Base-by-base conservation (phyloP, 2,113 vertebrate genomes). In the Lates calcarifer region DNA sequence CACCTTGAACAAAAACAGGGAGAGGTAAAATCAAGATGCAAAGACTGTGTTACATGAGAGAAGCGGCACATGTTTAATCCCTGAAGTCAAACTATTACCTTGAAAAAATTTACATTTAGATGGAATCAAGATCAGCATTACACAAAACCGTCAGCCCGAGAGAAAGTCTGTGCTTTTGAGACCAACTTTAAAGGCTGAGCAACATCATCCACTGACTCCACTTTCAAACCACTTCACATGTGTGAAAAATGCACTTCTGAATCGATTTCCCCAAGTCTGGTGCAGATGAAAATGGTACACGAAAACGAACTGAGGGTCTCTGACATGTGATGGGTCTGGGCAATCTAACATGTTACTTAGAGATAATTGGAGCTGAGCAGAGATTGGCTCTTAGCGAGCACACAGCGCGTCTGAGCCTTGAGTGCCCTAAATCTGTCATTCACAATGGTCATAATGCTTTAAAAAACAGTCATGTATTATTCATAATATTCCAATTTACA, bases 381-480 rank as follows among this genome's bases (percentile, higher is more conserved):
- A 66, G 64, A 77, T 70, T 72, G 79, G 53, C 53, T 68, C 69
- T 74, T 31, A 33, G 78, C 29, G 60, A 74, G 75, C 37, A 79
- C 22, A n/a, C 13, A 51, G 61, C 18, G 55, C 61, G n/a, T 63
- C 77, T 69, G 49, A 70, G 73, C 49, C 39, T 28, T 8, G 60
- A 68, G 82, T 31, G 67, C 37, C 81, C 86, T 72, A 31, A 90
- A 92, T 89, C 79, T 84, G 83, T 85, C 86, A 81, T 66, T 89
- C 87, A 89, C 39, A 71, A 66, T 22, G 63, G 75, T 69, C 76
- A 86, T 83, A 83, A 77, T 77, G 45, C 69, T 79, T 73, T 69
- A 62, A 83, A 90, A 87, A 77, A 80, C 73, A 82, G 35, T 41
- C 74, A 85, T 83, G 75, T 58, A 58, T 91, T 90, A 87, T 90